Evolutionary conservation across 2,797 vertebrate species (phyloP).

Genomic region (Coregonus suidteri): DNA sequence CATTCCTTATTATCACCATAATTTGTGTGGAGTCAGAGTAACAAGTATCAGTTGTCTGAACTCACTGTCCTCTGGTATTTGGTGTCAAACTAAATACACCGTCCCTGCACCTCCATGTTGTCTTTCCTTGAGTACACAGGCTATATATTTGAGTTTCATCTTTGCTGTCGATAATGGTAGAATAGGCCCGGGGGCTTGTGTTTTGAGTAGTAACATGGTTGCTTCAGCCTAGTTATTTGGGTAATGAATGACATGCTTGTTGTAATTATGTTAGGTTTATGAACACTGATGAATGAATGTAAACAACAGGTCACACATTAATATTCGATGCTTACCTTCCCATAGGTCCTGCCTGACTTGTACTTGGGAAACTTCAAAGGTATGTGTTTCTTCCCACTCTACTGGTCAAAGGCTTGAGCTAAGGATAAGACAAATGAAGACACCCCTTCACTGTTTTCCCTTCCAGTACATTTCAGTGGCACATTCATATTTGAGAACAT

Average conservation of each 20-base stretch:
- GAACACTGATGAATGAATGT: not conserved
- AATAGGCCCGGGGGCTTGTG: not conserved
- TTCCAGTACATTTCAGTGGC: not conserved
- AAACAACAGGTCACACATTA: not conserved
- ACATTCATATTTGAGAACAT: not conserved
- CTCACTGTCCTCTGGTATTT: conserved; percentile 22
- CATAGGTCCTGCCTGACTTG: conserved; percentile 89
- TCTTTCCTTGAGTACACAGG: not conserved
- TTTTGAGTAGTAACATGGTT: not conserved
- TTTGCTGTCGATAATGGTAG: not conserved
- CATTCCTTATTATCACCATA: conserved; percentile 11
- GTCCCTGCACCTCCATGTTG: conserved; percentile 2
- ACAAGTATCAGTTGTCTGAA: conserved; percentile 16
- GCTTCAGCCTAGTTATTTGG: not conserved
- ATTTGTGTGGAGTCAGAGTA: conserved; percentile 7
- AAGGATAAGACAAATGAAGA: not conserved
- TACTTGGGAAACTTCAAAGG: conserved; percentile 97
- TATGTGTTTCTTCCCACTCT: conserved; percentile 52
- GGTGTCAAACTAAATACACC: conserved; percentile 27
- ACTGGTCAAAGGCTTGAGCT: not conserved
- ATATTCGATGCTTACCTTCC: conserved; percentile 30
- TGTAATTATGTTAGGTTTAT: not conserved
- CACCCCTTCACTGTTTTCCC: not conserved
- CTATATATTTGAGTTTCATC: not conserved
- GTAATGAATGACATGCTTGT: not conserved